Evolutionary conservation across 2,113 vertebrate species (phyloP).

Genomic region (Mustelus asterias): DNA sequence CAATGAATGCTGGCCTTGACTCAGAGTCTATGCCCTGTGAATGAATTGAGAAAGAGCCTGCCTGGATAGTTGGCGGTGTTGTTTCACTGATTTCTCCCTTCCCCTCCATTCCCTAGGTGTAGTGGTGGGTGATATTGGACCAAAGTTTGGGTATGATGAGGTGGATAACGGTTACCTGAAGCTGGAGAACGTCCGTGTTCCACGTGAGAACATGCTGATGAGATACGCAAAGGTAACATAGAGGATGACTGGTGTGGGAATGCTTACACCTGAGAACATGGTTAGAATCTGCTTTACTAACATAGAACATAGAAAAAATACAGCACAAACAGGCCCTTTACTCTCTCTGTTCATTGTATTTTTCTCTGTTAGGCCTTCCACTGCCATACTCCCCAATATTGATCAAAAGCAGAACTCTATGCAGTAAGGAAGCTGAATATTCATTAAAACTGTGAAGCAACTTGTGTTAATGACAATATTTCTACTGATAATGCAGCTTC

Average conservation of each 20-base stretch:
- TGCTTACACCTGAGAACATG: not conserved
- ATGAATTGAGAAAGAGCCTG: not conserved
- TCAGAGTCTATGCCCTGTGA: not conserved
- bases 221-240: slow-evolving; percentile 79
- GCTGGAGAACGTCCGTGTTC: slow-evolving; percentile 86
- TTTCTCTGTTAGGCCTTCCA: not conserved
- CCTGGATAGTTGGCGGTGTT: not conserved
- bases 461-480: not conserved
- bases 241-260: not conserved
- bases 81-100: slow-evolving; percentile 9
- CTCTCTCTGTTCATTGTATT: not conserved
- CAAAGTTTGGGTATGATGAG: slow-evolving; percentile 92
- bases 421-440: not conserved
- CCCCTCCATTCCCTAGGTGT: slow-evolving; percentile 64
- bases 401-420: not conserved
- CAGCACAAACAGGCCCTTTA: no score
- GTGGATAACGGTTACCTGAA: slow-evolving; percentile 94
- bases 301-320: no score
- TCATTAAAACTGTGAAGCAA: not conserved
- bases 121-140: slow-evolving; percentile 89
- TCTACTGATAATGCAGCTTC: not conserved
- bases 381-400: not conserved
- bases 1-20: not conserved
- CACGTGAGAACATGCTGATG: slow-evolving; percentile 96
- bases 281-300: not conserved